These are phyloP conservation scores for Sturmia bella DNA, from an alignment of 2,888 invertebrate genomes.

Conservation along the genomic window DNA sequence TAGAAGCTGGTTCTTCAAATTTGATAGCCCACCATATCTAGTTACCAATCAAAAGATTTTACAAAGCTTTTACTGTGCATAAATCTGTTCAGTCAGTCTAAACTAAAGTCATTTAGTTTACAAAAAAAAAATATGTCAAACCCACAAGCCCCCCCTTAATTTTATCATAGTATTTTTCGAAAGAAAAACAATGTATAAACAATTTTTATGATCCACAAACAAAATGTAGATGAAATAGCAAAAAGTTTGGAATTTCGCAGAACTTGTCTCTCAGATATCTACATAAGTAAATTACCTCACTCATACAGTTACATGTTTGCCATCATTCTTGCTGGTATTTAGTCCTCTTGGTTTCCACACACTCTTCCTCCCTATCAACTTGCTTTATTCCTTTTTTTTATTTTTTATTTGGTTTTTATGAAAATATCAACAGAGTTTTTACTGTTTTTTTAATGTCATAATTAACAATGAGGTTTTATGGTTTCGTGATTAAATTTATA, in stretches of 20 bases:
- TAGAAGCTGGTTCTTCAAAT: too few relatives aligned
- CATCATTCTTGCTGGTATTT: neutral
- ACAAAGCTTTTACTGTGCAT: too few relatives aligned
- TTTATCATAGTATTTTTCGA: neutral
- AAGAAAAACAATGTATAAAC: neutral
- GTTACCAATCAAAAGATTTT: too few relatives aligned
- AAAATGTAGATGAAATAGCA: slow-evolving; percentile 1
- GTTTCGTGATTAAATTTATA: slow-evolving; percentile 10
- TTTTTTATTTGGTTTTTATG: neutral
- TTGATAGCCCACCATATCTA: too few relatives aligned
- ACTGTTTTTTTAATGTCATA: neutral
- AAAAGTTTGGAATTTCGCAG: neutral
- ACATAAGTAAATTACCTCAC: slow-evolving; percentile 3
- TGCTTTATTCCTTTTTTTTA: neutral
- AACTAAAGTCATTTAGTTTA: too few relatives aligned
- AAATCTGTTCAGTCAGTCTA: too few relatives aligned
- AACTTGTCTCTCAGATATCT: neutral
- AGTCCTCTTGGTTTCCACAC: neutral
- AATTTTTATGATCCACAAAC: neutral
- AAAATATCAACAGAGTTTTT: neutral
- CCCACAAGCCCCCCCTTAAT: too few relatives aligned
- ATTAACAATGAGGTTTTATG: slow-evolving; percentile 3
- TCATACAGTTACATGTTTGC: neutral
- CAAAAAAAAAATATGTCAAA: too few relatives aligned
- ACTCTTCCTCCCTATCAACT: neutral